phyloP scores from a whole-genome alignment of 1,140 invertebrate species.

The Myzus persicae region DNA sequence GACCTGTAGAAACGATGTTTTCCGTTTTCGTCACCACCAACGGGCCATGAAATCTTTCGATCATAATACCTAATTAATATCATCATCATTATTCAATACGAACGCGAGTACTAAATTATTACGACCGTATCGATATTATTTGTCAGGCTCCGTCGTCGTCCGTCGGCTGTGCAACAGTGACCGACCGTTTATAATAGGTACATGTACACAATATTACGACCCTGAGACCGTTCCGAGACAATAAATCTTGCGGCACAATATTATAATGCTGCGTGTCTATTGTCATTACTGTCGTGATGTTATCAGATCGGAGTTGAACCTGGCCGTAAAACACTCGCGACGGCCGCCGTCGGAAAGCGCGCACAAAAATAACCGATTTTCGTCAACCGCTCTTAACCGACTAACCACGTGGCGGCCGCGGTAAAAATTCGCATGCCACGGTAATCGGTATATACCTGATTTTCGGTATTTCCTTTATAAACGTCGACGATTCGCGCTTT shows the following conservation, averaged over 20 bases:
- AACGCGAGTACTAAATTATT: not conserved
- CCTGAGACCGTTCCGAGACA: constrained; percentile 22
- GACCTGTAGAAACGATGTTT: not conserved
- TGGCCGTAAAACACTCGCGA: not conserved
- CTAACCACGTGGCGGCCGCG: not conserved
- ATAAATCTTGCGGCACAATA: constrained; percentile 7
- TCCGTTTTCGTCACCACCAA: not conserved
- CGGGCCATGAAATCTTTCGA: not conserved
- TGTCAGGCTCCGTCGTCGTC: not conserved
- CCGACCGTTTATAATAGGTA: not conserved
- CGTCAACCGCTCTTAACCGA: constrained; percentile 36
- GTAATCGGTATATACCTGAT: not conserved
- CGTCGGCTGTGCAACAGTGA: not conserved
- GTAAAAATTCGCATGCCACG: constrained; percentile 25
- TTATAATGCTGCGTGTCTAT: constrained; percentile 35
- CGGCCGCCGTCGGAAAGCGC: not conserved
- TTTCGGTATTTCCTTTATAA: not conserved
- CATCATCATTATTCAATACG: not conserved
- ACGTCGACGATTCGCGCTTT: not conserved
- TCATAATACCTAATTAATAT: not conserved
- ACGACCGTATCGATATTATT: not conserved
- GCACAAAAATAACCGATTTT: constrained; percentile 6
- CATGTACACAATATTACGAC: not conserved
- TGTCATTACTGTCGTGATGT: constrained; percentile 43
- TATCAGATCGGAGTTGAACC: constrained; percentile 10